Evolutionary conservation across 2,888 invertebrate genomes (phyloP), one percentile per base, ranked within the genome.

Genomic region (Caenorhabditis sulstoni): DNA sequence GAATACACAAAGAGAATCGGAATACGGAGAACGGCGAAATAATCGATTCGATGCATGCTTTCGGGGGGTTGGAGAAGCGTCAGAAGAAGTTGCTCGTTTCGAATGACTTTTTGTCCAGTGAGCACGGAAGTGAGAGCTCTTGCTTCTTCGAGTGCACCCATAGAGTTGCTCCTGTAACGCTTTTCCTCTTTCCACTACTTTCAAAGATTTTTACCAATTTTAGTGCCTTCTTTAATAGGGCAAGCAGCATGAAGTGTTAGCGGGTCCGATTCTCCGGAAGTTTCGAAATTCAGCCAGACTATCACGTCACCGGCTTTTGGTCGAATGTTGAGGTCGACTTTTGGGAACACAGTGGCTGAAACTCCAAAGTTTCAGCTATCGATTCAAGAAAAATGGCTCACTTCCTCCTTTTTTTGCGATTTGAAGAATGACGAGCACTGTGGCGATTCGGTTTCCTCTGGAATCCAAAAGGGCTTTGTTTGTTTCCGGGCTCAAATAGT

Each of bases 391-490:
- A 47, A 18, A 9, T 14, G 14, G 62, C 59, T 53, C 18, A 77
- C 85, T 82, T 45, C 87, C 88, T 14, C 87, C 87, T 7, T 66
- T 47, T 29, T 82, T 68, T 3, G 87, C 87, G 2, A 67, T 83
- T 50, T 85, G 64, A 16, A 87, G 53, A n/a, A 87, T 58, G 2
- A 87, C 70, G 4, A 88, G 55, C 0, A 82, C 82, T 0, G 88
- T 87, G 1, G 88, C 87, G 8, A 87, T 57, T 16, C 87, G 78
- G 61, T 88, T 87, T 11, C 87, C 88, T 35, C 62, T 61, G 9
- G 20, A 41, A 3, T 59, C 55, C 29, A 81, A 71, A 75, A 85
- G 66, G 0, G 62, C 59, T 22, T 78, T 65, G 50, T 84, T 84
- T 66, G 81, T 83, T 0, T 77, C 75, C 22, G 84, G 81, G 47